Conservation (phyloP, 2,888 invertebrate genomes). For the Arctia plantaginis region DNA sequence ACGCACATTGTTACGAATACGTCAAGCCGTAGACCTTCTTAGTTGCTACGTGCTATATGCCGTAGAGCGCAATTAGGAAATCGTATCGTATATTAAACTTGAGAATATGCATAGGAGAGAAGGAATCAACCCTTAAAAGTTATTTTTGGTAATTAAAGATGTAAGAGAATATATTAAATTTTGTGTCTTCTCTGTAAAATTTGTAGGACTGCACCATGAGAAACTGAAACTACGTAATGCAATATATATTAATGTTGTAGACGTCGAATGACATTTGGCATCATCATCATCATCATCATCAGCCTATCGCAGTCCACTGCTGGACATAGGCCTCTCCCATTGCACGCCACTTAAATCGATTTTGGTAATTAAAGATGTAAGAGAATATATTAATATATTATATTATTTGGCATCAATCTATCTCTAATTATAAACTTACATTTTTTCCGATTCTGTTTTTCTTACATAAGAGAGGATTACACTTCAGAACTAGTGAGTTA, state of each 20-base stretch:
- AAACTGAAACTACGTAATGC: background rate
- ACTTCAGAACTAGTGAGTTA: background rate
- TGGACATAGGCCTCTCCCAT: too few species aligned
- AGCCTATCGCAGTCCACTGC: too few species aligned
- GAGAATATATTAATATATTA: background rate
- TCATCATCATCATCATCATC: too few species aligned
- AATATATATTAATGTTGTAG: background rate
- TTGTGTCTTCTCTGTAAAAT: background rate
- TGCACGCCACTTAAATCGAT: too few species aligned
- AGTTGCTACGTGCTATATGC: conserved; percentile 33
- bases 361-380: background rate
- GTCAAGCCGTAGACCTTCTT: conserved; percentile 49
- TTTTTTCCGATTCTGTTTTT: too few species aligned
- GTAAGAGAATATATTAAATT: background rate
- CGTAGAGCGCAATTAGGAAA: conserved; percentile 18
- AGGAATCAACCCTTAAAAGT: background rate
- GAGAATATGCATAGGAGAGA: background rate
- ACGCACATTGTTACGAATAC: conserved; percentile 59
- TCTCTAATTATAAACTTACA: background rate
- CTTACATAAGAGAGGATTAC: background rate
- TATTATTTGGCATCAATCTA: background rate
- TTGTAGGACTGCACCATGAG: too few species aligned
- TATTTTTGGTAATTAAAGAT: background rate
- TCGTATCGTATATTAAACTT: background rate
- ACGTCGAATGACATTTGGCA: background rate